Base-by-base conservation (phyloP, 2,888 invertebrate genomes). In the Apotomis betuletana region DNA sequence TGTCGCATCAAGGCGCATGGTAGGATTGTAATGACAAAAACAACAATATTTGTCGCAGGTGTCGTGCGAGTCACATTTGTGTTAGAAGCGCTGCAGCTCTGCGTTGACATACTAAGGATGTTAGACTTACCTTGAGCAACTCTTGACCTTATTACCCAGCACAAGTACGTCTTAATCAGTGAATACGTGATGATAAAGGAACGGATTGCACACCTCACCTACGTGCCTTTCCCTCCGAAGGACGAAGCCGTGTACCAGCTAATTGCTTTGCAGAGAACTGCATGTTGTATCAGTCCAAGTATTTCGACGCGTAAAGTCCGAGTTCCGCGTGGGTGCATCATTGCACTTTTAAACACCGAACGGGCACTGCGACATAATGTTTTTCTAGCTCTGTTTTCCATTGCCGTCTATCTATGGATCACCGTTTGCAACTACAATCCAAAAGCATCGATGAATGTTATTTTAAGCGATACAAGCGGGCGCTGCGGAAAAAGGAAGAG, bases 251-350 rank as follows among this genome's bases (percentile, higher is more conserved):
- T 67, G 63, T 55, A 67, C 68, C 64, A 58, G 70, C 78, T 82
- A 81, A 83, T 79, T 79, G 78, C 75, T 75, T 76, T 75, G 78
- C 74, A 76, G 78, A 74, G 77, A 74, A 74, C 77, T 78, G 75
- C 76, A 78, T 75, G 79, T 77, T 75, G 79, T 76, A 73, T 76
- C 79, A 78, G 77, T 78, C 79, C 67, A 62, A 71, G 81, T 81
- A 81, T 81, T 80, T 77, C 77, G 78, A 76, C 79, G 81, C 77
- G 79, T 81, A 79, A 79, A 80, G 79, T 81, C 67, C 62, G 72
- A 77, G 77, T 80, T 79, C 83, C 86, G 85, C 83, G 87, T 87
- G 85, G 86, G 87, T 80, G 83, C 83, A 80, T 80, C 80, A 81
- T 74, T 86, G 85, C 84, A 81, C 77, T 79, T 79, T 76, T 78